Conservation (phyloP, 2,113 vertebrate species). For the Gnathonemus echidnorhynchus region DNA sequence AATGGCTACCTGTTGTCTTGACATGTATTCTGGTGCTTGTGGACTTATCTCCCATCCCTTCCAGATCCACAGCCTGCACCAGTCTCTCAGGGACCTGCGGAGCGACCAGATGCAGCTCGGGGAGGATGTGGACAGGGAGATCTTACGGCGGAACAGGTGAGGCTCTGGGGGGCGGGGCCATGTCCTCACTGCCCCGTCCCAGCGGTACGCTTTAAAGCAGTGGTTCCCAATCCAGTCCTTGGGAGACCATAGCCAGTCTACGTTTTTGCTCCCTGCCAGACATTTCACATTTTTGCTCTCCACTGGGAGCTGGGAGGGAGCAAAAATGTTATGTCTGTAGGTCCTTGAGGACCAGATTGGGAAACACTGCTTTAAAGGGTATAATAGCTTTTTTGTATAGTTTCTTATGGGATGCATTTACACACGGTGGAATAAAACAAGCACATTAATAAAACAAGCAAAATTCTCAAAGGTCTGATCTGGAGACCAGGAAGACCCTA, state of each 20-base stretch:
- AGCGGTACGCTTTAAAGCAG: background rate
- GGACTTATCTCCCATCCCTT: slow-evolving; percentile 3
- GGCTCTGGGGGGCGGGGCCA: background rate
- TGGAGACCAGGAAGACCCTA: slow-evolving; percentile 73
- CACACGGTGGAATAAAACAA: too few relatives aligned
- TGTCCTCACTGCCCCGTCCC: background rate
- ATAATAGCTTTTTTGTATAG: background rate
- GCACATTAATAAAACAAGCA: slow-evolving; percentile 4
- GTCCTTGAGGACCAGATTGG: background rate
- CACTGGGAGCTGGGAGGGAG: background rate
- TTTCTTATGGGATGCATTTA: background rate
- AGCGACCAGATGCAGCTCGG: slow-evolving; percentile 77
- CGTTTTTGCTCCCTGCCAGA: background rate
- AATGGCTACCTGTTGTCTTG: background rate
- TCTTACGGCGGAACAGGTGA: slow-evolving; percentile 80
- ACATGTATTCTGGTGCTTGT: background rate
- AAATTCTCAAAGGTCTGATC: slow-evolving; percentile 65
- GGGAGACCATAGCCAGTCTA: background rate
- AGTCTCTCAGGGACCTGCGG: slow-evolving; percentile 78
- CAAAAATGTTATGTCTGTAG: background rate
- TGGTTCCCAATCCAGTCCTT: background rate
- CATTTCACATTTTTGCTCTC: background rate
- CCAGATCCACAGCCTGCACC: slow-evolving; percentile 79
- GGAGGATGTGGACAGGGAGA: slow-evolving; percentile 76
- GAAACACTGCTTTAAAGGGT: background rate